A percentile compares a stretch with the other conserved stretches of the same genome.
phyloP scores from a whole-genome alignment of 2,113 vertebrate species.

The Lucifuga dentata region DNA sequence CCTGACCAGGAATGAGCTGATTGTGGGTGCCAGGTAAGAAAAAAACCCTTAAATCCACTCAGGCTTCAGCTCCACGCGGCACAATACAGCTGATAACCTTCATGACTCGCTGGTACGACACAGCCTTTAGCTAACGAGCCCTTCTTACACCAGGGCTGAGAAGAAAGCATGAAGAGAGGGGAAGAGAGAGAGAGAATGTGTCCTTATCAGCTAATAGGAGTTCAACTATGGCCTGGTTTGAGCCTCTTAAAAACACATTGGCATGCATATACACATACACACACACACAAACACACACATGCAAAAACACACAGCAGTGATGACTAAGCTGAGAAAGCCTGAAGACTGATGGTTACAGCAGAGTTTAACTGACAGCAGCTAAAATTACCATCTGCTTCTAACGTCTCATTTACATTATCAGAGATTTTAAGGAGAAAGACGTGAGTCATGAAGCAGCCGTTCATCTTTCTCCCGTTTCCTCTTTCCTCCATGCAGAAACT shows the following conservation, averaged over 20 bases:
- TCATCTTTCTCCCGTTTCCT: not conserved
- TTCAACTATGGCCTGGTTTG: conserved; percentile 6
- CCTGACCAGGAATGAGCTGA: conserved; percentile 95
- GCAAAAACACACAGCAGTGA: not conserved
- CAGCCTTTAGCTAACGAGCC: conserved; percentile 43
- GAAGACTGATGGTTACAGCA: not conserved
- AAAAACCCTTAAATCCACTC: conserved; percentile 53
- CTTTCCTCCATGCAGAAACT: conserved; percentile 86
- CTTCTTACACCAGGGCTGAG: conserved; percentile 54
- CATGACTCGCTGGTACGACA: conserved; percentile 42
- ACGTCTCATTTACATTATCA: not conserved
- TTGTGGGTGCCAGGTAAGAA: conserved; percentile 96
- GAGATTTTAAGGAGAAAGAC: too few relatives aligned
- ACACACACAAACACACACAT: not conserved
- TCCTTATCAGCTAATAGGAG: conserved; percentile 8
- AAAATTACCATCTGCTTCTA: not conserved
- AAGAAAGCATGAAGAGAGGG: too few relatives aligned
- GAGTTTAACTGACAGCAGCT: conserved; percentile 26
- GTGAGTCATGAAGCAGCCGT: too few relatives aligned
- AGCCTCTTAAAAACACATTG: not conserved
- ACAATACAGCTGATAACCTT: conserved; percentile 58
- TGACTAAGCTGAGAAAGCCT: not conserved
- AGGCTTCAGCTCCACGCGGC: conserved; percentile 39
- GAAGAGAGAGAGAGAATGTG: too few relatives aligned
- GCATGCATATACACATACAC: too few relatives aligned